These are phyloP conservation scores for Anthopleura sola DNA, from an alignment of 64 coral and sea anemone genomes.

Conservation along the genomic window DNA sequence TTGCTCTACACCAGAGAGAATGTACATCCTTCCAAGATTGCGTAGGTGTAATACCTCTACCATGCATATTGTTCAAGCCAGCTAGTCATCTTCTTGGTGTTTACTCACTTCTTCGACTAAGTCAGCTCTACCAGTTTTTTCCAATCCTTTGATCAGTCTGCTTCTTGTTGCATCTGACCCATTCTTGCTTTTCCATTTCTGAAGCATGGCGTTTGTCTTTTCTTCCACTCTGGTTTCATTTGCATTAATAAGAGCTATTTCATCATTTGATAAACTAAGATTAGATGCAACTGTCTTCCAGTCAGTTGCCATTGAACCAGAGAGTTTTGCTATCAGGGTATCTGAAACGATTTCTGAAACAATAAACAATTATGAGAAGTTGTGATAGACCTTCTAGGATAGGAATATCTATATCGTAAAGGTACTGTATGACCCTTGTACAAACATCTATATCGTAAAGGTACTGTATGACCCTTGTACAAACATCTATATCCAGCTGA, in stretches of 20 bases:
- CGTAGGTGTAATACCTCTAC: no score
- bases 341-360: background rate
- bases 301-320: background rate
- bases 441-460: no score
- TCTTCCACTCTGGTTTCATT: constrained; percentile 7
- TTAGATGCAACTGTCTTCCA: background rate
- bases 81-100: background rate
- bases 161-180: constrained; percentile 17
- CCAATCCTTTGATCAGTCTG: constrained; percentile 19
- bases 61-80: background rate
- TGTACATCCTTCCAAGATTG: no score
- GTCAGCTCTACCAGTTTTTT: background rate
- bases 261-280: constrained; percentile 1
- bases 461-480: no score
- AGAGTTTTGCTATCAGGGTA: background rate
- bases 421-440: no score
- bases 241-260: background rate
- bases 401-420: no score
- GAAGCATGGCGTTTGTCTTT: constrained; percentile 35
- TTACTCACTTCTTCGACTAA: background rate
- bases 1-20: no score
- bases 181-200: constrained; percentile 11
- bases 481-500: no score
- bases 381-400: background rate
- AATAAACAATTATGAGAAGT: background rate